A percentile compares a stretch with the other conserved stretches of the same genome.
phyloP scores from a whole-genome alignment of 2,113 vertebrate genomes.

The Columbina picui region DNA sequence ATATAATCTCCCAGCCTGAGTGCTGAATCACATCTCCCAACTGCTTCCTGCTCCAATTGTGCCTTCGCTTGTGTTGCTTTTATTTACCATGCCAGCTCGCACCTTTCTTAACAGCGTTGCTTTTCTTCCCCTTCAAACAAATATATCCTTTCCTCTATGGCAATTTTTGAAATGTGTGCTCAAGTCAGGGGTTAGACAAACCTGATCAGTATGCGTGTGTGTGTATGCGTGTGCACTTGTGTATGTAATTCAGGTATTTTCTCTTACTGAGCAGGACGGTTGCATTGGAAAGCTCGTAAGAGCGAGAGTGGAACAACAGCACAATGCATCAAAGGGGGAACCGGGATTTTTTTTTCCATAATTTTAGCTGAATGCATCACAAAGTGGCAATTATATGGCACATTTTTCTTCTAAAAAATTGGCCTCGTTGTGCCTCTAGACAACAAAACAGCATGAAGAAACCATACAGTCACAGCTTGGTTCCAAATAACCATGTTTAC shows the following conservation, averaged over 20 bases:
- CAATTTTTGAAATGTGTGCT: conserved; percentile 55
- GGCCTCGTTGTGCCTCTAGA: conserved; percentile 64
- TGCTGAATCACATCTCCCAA: conserved; percentile 38
- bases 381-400: conserved; percentile 70
- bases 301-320: conserved; percentile 30
- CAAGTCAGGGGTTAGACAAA: conserved; percentile 59
- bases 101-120: conserved; percentile 6
- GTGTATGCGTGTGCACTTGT: neutral
- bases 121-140: conserved; percentile 55
- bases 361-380: conserved; percentile 65
- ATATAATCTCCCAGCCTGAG: conserved; percentile 10
- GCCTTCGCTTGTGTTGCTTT: conserved; percentile 31
- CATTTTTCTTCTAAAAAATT: conserved; percentile 68
- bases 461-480: conserved; percentile 63
- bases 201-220: conserved; percentile 21
- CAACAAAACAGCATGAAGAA: conserved; percentile 69
- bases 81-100: neutral
- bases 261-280: conserved; percentile 35
- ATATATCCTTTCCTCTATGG: conserved; percentile 26
- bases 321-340: conserved; percentile 39
- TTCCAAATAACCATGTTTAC: conserved; percentile 71
- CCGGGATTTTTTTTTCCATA: neutral
- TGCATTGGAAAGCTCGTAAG: neutral
- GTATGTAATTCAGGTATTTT: conserved; percentile 63
- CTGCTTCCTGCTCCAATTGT: conserved; percentile 12